These are phyloP conservation scores for Sarcophaga bullata DNA, from an alignment of 1,140 invertebrate species.

Conservation along the genomic window DNA sequence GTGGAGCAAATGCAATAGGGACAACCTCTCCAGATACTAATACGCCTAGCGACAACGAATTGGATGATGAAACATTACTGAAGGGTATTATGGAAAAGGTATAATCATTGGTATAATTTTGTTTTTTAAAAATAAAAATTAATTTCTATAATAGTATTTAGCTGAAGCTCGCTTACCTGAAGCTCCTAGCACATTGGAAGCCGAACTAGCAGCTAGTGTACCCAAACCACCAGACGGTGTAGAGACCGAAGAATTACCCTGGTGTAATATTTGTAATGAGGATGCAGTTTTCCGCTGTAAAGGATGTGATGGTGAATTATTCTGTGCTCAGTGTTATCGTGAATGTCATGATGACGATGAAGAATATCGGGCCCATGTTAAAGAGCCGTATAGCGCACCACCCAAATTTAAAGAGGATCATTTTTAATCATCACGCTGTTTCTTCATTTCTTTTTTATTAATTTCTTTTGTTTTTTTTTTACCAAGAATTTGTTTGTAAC, in stretches of 20 bases:
- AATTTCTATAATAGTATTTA: constrained; percentile 51
- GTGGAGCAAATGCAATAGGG: neutral
- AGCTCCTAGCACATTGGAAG: constrained; percentile 53
- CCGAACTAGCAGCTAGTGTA: constrained; percentile 47
- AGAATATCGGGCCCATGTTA: constrained; percentile 59
- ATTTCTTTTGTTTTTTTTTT: neutral
- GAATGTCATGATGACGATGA: constrained; percentile 68
- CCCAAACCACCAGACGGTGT: constrained; percentile 37
- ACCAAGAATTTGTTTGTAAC: constrained; percentile 14
- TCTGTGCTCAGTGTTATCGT: constrained; percentile 75
- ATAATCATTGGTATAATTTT: neutral
- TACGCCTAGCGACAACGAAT: constrained; percentile 64
- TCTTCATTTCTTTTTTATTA: constrained; percentile 18
- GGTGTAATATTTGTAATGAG: constrained; percentile 82
- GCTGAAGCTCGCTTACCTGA: constrained; percentile 55
- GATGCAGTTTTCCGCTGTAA: constrained; percentile 76
- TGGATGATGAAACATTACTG: constrained; percentile 65
- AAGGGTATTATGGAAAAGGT: constrained; percentile 64
- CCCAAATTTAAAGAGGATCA: constrained; percentile 62
- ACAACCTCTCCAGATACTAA: constrained; percentile 50
- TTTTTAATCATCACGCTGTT: constrained; percentile 46
- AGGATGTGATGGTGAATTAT: constrained; percentile 78
- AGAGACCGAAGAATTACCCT: constrained; percentile 74
- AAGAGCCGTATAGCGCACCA: constrained; percentile 52
- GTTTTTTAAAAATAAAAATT: neutral